A percentile compares a stretch with the other conserved stretches of the same genome.
Evolutionary conservation across 2,113 vertebrate species (phyloP).

Genomic region (Pseudorectes ferrugineus): DNA sequence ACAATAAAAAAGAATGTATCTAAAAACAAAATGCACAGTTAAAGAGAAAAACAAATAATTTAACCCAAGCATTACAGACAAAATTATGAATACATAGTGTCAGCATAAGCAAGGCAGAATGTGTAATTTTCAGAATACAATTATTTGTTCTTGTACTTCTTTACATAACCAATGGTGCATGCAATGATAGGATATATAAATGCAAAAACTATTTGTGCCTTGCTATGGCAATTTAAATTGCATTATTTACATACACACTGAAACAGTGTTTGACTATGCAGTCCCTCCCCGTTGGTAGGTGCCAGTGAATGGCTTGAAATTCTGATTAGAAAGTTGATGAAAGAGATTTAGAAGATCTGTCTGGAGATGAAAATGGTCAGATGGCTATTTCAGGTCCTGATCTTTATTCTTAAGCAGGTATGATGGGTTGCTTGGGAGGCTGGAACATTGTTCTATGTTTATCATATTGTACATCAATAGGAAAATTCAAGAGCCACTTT

Average conservation of each 20-base stretch:
- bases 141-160: background rate
- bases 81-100: background rate
- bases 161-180: background rate
- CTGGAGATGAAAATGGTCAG: background rate
- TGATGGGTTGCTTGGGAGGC: background rate
- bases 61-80: background rate
- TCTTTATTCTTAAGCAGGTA: background rate
- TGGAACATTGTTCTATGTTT: background rate
- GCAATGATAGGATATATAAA: background rate
- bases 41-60: background rate
- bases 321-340: background rate
- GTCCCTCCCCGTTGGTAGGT: rapidly evolving
- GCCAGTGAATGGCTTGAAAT: background rate
- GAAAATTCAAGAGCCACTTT: background rate
- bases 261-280: background rate
- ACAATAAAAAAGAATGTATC: background rate
- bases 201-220: background rate
- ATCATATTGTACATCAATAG: background rate
- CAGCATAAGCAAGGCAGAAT: background rate
- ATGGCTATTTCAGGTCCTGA: background rate
- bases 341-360: background rate
- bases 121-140: background rate
- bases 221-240: background rate
- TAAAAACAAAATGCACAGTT: background rate
- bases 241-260: background rate